These are phyloP conservation scores for Scaptomyza graminum DNA, from an alignment of 1,140 invertebrate species.

Conservation along the genomic window DNA sequence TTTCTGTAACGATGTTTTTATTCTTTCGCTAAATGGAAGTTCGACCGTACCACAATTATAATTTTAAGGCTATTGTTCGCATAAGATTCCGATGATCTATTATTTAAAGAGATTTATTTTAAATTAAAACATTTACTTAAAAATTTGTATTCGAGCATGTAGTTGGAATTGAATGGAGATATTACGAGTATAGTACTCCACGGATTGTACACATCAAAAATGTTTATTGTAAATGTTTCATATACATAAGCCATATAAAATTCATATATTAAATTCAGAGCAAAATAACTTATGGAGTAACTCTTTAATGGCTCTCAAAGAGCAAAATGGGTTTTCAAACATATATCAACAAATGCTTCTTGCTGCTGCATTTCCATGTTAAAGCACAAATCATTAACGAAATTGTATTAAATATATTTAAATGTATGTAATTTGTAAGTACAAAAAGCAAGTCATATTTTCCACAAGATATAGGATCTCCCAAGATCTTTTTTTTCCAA, in stretches of 20 bases:
- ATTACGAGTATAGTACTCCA: conserved; percentile 31
- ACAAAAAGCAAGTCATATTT: conserved; percentile 27
- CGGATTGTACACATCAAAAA: conserved; percentile 42
- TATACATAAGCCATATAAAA: conserved; percentile 41
- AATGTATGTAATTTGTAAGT: conserved; percentile 43
- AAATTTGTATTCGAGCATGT: conserved; percentile 30
- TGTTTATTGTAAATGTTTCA: conserved; percentile 49
- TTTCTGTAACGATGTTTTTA: too few relatives aligned
- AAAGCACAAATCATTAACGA: conserved; percentile 49
- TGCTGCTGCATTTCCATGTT: conserved; percentile 21
- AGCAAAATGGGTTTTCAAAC: conserved; percentile 16
- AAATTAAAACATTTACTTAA: conserved; percentile 28
- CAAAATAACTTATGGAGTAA: conserved; percentile 30
- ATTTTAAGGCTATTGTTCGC: conserved; percentile 39
- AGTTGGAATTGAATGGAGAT: conserved; percentile 39
- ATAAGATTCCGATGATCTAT: conserved; percentile 37
- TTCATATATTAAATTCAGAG: conserved; percentile 49
- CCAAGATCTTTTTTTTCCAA: background rate
- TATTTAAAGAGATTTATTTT: conserved; percentile 16
- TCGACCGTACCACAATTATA: conserved; percentile 9
- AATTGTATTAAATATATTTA: conserved; percentile 46
- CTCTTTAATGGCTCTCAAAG: conserved; percentile 12
- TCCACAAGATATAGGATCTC: conserved; percentile 14
- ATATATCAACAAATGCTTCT: conserved; percentile 12
- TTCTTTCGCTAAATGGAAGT: too few relatives aligned